Evolutionary conservation across 2,113 vertebrate genomes (phyloP).

Genomic region (Marmota flaviventris): DNA sequence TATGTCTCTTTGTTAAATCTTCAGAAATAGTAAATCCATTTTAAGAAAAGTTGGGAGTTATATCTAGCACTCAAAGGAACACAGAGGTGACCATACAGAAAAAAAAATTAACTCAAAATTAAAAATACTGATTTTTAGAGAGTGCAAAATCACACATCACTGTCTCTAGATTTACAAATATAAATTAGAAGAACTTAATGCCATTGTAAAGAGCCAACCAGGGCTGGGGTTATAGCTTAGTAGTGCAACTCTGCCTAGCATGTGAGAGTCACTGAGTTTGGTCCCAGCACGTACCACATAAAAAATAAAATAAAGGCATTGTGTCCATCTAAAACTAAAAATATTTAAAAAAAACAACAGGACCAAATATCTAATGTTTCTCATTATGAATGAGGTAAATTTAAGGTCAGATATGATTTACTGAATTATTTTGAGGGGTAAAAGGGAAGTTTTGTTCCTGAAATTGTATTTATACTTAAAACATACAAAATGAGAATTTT

Average conservation of each 20-base stretch:
- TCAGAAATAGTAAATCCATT: slow-evolving; percentile 1
- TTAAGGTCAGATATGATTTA: background rate
- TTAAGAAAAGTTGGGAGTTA: slow-evolving; percentile 29
- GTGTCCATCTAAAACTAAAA: too few species aligned
- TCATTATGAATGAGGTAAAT: background rate
- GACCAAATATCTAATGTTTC: background rate
- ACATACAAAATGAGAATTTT: background rate
- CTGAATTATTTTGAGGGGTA: slow-evolving; percentile 28
- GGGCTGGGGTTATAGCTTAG: too few species aligned
- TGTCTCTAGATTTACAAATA: background rate
- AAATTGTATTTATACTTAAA: background rate
- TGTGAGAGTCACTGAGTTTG: too few species aligned
- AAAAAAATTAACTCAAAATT: background rate
- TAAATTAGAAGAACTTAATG: background rate
- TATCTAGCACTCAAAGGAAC: background rate
- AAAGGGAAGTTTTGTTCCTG: background rate
- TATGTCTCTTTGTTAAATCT: background rate
- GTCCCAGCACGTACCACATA: too few species aligned
- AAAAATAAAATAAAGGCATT: too few species aligned
- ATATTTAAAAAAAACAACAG: too few species aligned
- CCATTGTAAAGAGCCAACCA: background rate
- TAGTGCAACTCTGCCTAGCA: too few species aligned
- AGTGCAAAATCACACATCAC: background rate
- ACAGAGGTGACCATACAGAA: background rate
- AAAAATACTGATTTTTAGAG: background rate